phyloP scores from a whole-genome alignment of 1,140 invertebrate genomes.

The Copidosoma floridanum region DNA sequence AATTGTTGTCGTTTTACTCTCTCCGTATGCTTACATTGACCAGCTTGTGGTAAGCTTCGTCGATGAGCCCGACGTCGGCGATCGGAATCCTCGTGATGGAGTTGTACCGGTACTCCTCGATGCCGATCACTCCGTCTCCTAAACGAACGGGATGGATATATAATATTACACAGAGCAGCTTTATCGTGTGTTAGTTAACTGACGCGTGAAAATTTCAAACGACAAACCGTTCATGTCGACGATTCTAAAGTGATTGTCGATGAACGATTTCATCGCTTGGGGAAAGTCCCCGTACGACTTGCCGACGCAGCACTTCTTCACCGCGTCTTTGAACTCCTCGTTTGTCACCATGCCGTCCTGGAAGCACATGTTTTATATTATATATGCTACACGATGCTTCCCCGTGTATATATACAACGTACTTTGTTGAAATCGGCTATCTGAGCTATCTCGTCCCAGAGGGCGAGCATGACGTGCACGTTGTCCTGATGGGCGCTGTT shows the following conservation, averaged over 20 bases:
- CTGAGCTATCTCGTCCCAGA: conserved; percentile 82
- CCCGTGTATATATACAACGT: conserved; percentile 20
- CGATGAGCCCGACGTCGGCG: conserved; percentile 70
- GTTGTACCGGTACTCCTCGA: conserved; percentile 80
- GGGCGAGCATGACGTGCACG: conserved; percentile 75
- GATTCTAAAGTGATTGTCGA: conserved; percentile 77
- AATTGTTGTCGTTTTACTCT: conserved; percentile 6
- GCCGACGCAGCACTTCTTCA: conserved; percentile 77
- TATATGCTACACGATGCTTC: too few species aligned
- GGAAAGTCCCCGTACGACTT: conserved; percentile 77
- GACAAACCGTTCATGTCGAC: conserved; percentile 70
- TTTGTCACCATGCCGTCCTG: conserved; percentile 78
- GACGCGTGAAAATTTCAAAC: too few species aligned
- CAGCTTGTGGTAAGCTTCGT: conserved; percentile 74
- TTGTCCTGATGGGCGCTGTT: conserved; percentile 69
- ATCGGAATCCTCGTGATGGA: conserved; percentile 76
- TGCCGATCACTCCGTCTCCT: conserved; percentile 72
- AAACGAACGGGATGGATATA: too few species aligned
- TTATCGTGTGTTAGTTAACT: too few species aligned
- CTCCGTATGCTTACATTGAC: conserved; percentile 64
- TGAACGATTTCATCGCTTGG: conserved; percentile 77
- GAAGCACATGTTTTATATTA: too few species aligned
- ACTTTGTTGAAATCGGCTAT: conserved; percentile 85
- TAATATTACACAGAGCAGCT: too few species aligned
- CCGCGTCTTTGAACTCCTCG: conserved; percentile 79